These are phyloP conservation scores for Nibea coibor DNA, from an alignment of 2,113 vertebrate species.

Conservation along the genomic window DNA sequence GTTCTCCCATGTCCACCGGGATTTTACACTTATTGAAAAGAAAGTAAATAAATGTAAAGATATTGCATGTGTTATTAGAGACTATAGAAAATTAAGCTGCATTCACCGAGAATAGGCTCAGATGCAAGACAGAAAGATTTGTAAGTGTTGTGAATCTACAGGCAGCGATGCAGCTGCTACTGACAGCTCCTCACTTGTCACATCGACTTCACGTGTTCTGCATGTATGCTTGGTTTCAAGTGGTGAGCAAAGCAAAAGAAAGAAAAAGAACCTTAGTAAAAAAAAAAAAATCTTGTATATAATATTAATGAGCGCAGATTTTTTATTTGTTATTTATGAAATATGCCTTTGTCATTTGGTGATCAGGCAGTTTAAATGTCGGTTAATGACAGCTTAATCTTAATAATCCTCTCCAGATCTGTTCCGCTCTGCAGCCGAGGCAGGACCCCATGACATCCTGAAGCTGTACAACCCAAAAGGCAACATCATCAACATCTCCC, in stretches of 20 bases:
- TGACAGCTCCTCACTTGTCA: conserved; percentile 63
- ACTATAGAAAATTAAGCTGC: not conserved
- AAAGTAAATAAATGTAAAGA: not conserved
- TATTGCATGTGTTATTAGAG: not conserved
- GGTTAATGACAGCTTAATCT: no score
- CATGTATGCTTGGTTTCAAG: not conserved
- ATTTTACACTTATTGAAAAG: not conserved
- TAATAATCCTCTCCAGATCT: conserved; percentile 72
- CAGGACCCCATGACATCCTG: conserved; percentile 84
- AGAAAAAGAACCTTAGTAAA: no score
- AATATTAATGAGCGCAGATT: no score
- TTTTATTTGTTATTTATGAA: not conserved
- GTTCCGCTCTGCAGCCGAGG: conserved; percentile 84
- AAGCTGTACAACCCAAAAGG: conserved; percentile 86
- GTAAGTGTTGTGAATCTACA: not conserved
- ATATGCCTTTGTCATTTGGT: not conserved
- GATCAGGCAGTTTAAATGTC: not conserved
- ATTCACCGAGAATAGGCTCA: not conserved
- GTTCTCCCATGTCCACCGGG: not conserved
- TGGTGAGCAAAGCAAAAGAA: not conserved
- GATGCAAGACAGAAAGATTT: not conserved
- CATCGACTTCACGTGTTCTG: not conserved
- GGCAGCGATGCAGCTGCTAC: conserved; percentile 57
- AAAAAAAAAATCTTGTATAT: not conserved
- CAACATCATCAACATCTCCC: conserved; percentile 87